A percentile compares a stretch with the other conserved stretches of the same genome.
Evolutionary conservation across 1,140 invertebrate species (phyloP).

Genomic region (Anastatus disparis): DNA sequence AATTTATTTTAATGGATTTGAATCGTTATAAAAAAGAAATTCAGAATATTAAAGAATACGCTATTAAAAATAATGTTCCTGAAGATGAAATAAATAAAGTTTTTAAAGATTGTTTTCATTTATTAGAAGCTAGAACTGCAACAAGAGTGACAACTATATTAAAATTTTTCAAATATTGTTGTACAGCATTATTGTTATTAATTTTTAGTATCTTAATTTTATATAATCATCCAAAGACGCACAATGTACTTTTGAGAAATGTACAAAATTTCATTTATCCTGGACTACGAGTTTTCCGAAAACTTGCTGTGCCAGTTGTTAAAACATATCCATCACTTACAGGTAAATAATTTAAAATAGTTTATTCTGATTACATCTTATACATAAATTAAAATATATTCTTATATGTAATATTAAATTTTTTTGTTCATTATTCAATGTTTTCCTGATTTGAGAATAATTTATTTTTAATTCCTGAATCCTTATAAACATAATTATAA

Average conservation of each 20-base stretch:
- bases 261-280: constrained; percentile 78
- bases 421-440: neutral
- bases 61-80: constrained; percentile 58
- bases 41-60: constrained; percentile 53
- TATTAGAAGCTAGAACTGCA: constrained; percentile 54
- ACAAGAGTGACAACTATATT: constrained; percentile 34
- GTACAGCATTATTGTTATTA: constrained; percentile 42
- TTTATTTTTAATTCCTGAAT: neutral
- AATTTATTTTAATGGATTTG: constrained; percentile 47
- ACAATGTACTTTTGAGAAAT: constrained; percentile 71
- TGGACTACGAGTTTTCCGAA: constrained; percentile 70
- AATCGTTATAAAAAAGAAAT: constrained; percentile 51
- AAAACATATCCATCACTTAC: constrained; percentile 72
- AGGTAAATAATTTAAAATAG: constrained; percentile 61
- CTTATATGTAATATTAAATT: neutral
- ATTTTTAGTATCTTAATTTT: constrained; percentile 50
- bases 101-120: constrained; percentile 66
- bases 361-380: neutral
- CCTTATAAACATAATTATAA: too few relatives aligned
- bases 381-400: constrained; percentile 14
- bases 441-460: neutral
- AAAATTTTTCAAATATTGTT: constrained; percentile 37
- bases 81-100: constrained; percentile 67
- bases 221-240: constrained; percentile 65
- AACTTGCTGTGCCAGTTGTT: constrained; percentile 73